Conservation (phyloP, 2,797 vertebrate species). For the Notoglanidium macrostoma region DNA sequence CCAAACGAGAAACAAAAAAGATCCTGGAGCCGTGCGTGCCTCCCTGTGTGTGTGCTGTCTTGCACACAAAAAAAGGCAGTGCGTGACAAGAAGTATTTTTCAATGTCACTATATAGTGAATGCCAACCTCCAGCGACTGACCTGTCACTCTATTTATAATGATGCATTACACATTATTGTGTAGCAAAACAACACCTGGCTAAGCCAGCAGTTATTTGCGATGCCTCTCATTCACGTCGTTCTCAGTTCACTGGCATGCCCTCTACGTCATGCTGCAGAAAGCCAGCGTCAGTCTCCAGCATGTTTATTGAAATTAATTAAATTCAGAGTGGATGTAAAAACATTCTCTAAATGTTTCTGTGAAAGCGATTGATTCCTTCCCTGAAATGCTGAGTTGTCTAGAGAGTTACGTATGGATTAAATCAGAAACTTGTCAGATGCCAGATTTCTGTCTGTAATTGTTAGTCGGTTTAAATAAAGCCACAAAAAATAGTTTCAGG, state of each 20-base stretch:
- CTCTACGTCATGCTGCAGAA: constrained; percentile 12
- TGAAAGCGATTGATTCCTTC: constrained; percentile 37
- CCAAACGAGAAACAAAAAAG: constrained; percentile 29
- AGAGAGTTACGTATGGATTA: constrained; percentile 29
- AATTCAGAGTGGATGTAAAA: constrained; percentile 38
- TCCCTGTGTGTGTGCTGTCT: constrained; percentile 5
- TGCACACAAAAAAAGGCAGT: background rate
- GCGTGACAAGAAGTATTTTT: constrained; percentile 7
- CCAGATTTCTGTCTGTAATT: constrained; percentile 20
- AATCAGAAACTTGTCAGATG: constrained; percentile 39
- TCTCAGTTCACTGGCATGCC: constrained; percentile 19
- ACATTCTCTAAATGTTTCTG: constrained; percentile 32
- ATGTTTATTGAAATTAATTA: constrained; percentile 41
- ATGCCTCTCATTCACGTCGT: constrained; percentile 17
- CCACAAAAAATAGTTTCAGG: constrained; percentile 27
- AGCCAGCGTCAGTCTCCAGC: constrained; percentile 2
- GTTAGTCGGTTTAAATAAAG: constrained; percentile 28
- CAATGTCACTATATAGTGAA: constrained; percentile 8
- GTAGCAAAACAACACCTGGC: constrained; percentile 30
- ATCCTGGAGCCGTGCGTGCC: background rate
- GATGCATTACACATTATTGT: constrained; percentile 22
- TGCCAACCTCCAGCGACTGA: constrained; percentile 26
- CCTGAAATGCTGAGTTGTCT: constrained; percentile 41
- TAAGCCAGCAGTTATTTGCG: constrained; percentile 12
- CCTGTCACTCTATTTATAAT: constrained; percentile 35